phyloP scores from a whole-genome alignment of 2,888 invertebrate genomes.

The Exephanes ischioxanthus region DNA sequence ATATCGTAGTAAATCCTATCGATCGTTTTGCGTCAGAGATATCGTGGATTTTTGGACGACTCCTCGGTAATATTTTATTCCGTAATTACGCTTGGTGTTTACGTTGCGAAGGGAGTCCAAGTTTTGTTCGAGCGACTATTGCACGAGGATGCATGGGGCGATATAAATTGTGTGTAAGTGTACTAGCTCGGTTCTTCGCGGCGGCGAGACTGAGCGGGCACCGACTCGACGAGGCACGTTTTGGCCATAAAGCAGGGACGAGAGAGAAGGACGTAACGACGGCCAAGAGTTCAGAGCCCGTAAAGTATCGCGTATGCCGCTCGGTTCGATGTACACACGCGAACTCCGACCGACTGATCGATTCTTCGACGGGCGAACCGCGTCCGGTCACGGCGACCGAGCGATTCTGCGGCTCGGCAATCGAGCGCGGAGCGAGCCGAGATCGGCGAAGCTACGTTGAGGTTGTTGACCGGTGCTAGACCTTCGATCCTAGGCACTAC shows the following conservation, averaged over 20 bases:
- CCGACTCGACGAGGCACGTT: conserved; percentile 52
- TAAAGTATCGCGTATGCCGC: conserved; percentile 51
- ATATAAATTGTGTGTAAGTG: conserved; percentile 26
- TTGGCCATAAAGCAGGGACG: conserved; percentile 48
- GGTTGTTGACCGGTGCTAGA: conserved; percentile 61
- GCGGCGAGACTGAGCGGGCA: conserved; percentile 26
- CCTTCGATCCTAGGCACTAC: conserved; percentile 35
- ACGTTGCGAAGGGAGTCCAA: too few relatives aligned
- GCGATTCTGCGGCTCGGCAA: conserved; percentile 52
- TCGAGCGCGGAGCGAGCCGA: conserved; percentile 38
- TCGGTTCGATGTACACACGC: conserved; percentile 54
- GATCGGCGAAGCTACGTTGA: conserved; percentile 51
- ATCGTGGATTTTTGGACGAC: too few relatives aligned
- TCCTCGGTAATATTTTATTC: too few relatives aligned
- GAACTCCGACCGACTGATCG: conserved; percentile 56
- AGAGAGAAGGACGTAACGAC: conserved; percentile 46
- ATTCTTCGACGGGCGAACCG: conserved; percentile 49
- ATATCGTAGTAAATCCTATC: too few relatives aligned
- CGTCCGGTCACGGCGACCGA: conserved; percentile 55
- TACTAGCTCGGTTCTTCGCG: conserved; percentile 41
- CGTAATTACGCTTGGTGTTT: too few relatives aligned
- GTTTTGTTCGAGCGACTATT: too few relatives aligned
- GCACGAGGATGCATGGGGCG: neutral
- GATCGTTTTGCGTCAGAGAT: too few relatives aligned
- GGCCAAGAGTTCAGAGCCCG: conserved; percentile 36